These are phyloP conservation scores for Scelioninae gen. 2 DNA, from an alignment of 2,888 invertebrate species.

Conservation along the genomic window DNA sequence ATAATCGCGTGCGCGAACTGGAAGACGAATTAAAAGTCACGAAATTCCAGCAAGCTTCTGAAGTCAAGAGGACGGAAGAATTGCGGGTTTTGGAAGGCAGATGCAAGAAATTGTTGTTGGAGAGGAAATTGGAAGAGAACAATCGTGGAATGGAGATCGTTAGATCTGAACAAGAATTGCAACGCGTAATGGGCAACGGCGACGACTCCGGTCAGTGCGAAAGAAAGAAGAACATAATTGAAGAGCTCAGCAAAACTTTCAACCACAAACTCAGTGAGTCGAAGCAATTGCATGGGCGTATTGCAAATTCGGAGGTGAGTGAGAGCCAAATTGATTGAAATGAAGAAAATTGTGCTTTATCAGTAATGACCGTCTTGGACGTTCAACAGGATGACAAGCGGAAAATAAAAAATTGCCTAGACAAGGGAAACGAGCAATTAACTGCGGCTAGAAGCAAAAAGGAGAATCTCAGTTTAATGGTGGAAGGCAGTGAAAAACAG, in stretches of 20 bases:
- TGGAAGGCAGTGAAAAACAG: slow-evolving; percentile 79
- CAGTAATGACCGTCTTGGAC: too few species aligned
- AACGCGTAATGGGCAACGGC: slow-evolving; percentile 65
- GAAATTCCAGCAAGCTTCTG: slow-evolving; percentile 61
- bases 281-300: slow-evolving; percentile 76
- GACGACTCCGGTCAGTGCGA: slow-evolving; percentile 72
- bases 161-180: slow-evolving; percentile 68
- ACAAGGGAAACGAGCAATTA: slow-evolving; percentile 75
- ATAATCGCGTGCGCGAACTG: slow-evolving; percentile 63
- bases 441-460: slow-evolving; percentile 76
- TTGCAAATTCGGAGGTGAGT: slow-evolving; percentile 76
- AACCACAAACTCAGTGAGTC: slow-evolving; percentile 75
- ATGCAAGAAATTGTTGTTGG: slow-evolving; percentile 64
- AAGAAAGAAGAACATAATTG: slow-evolving; percentile 74
- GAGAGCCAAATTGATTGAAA: too few species aligned
- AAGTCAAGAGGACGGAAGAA: slow-evolving; percentile 64
- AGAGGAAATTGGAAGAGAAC: slow-evolving; percentile 65
- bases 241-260: slow-evolving; percentile 75
- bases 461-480: slow-evolving; percentile 77
- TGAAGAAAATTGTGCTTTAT: too few species aligned
- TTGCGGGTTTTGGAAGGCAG: slow-evolving; percentile 59
- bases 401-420: slow-evolving; percentile 76
- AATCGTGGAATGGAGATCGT: slow-evolving; percentile 68
- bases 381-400: slow-evolving; percentile 79
- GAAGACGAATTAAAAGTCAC: slow-evolving; percentile 66